Evolutionary conservation across 2,797 vertebrate species (phyloP), one percentile per base, ranked within the genome.

Genomic region (Typhlichthys subterraneus): DNA sequence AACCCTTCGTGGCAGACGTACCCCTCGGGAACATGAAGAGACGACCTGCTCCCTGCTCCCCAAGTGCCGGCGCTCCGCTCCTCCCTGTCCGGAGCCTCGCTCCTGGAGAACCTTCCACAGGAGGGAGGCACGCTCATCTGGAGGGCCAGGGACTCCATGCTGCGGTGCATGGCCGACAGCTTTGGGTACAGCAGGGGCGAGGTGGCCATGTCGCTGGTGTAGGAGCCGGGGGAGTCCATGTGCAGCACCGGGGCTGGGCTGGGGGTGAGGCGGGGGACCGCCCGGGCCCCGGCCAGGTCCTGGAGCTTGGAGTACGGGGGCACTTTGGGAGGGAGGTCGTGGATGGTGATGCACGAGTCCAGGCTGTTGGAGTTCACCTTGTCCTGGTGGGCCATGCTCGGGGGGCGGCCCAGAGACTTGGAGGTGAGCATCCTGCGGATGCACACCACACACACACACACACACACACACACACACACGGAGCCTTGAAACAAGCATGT

Each of bases 301-400:
- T 95, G 93, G 15, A 94, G 93, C 81, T 98, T 99, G 68, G 94
- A 90, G 74, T 90, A 93, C 0, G 93, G 91, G 23, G 93, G 92
- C 13, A 93, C 91, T 80, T 92, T 93, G 49, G 93, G 91, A 1
- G 94, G 81, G 56, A 94, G 94, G 83, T 94, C 91, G 3, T 92
- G 91, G 0, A 92, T 91, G 72, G 92, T 92, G 47, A 95, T 85
- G 0, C 96, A 95, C 15, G 95, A 94, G 75, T 98, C 97, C 61
- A 98, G 87, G 65, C 97, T 99, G 93, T 96, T 99, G 65, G 94
- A 98, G 91, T 96, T 98, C 63, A 98, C 89, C 79, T 97, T 99
- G 92, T 99, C 98, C 56, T 97, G 84, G 81, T 96, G 97, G 77
- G 94, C 95, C 81, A 99, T 80, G 0, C 91, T 94, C n/a, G 97